Conservation (phyloP, 2,797 vertebrate genomes). For the Melanotaenia boesemani region DNA sequence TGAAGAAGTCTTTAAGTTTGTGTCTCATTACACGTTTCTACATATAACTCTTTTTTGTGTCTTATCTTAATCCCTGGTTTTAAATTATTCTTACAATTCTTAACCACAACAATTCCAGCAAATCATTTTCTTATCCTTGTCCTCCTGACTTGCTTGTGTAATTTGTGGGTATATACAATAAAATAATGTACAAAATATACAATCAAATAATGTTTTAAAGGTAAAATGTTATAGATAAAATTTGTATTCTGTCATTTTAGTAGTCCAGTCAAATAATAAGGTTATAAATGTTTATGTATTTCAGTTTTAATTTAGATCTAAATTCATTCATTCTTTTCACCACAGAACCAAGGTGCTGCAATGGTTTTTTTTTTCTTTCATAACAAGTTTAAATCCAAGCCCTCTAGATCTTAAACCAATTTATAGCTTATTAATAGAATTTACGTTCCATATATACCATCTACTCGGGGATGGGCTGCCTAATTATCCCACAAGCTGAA, state of each 20-base stretch:
- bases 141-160: not conserved
- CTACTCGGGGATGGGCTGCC: constrained; percentile 63
- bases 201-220: no score
- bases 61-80: no score
- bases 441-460: constrained; percentile 75
- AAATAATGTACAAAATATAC: no score
- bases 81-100: not conserved
- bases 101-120: not conserved
- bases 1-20: no score
- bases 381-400: constrained; percentile 70
- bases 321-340: constrained; percentile 60
- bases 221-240: not conserved
- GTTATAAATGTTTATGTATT: constrained; percentile 51
- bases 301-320: constrained; percentile 54
- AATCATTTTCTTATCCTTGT: not conserved
- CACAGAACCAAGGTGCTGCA: constrained; percentile 57
- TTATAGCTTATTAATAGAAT: constrained; percentile 84
- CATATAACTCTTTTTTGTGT: no score
- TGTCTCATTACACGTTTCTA: no score
- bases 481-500: constrained; percentile 80
- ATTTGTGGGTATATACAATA: not conserved
- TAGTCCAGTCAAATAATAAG: constrained; percentile 33
- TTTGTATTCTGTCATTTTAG: constrained; percentile 8
- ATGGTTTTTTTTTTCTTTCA: constrained; percentile 59
- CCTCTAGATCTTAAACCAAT: constrained; percentile 77